Evolutionary conservation across 2,113 vertebrate species (phyloP), one percentile per base, ranked within the genome.

Genomic region (Talpa occidentalis): DNA sequence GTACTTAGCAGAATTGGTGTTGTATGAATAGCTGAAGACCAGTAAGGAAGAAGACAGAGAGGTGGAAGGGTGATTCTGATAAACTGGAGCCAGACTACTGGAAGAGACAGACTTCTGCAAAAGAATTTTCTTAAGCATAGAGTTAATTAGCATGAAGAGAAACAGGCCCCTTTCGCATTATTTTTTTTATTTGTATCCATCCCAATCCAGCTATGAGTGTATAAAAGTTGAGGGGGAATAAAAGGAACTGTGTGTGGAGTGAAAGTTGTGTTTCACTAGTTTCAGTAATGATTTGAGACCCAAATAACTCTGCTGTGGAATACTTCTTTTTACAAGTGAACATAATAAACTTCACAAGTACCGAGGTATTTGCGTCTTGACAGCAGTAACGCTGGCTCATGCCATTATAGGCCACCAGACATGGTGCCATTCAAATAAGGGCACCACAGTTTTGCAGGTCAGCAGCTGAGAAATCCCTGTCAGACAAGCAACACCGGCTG

Each of bases 301-400:
- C 60, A 91, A 93, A 91, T 52, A 73, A 84, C 40, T n/a, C 56
- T 73, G 8, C 67, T 94, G 35, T 67, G 62, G 28, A 92, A 54
- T 67, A n/a, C 22, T 73, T 94, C 22, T 59, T 84, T 89, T 67
- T 64, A 83, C 4, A 88, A 35, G 11, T 40, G 47, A 82, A 88
- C 21, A 62, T 91, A 73, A 47, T 28, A 42, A 49, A 54, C 14
- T 47, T 84, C 52, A 78, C 42, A 78, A 93, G 52, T 60, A 47
- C 74, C 74, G 22, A 52, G 30, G 35, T 73, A 30, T 66, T 70
- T 72, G 59, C 66, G 54, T 40, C 40, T 44, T n/a, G 30, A 47
- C 14, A 44, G 24, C 40, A 88, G 81, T 79, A 59, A 86, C 56
- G 12, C 16, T 40, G 26, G 42, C 10, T 90, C 10, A 28, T 35